These are phyloP conservation scores for Acleris sparsana DNA, from an alignment of 2,888 invertebrate species.

Conservation along the genomic window DNA sequence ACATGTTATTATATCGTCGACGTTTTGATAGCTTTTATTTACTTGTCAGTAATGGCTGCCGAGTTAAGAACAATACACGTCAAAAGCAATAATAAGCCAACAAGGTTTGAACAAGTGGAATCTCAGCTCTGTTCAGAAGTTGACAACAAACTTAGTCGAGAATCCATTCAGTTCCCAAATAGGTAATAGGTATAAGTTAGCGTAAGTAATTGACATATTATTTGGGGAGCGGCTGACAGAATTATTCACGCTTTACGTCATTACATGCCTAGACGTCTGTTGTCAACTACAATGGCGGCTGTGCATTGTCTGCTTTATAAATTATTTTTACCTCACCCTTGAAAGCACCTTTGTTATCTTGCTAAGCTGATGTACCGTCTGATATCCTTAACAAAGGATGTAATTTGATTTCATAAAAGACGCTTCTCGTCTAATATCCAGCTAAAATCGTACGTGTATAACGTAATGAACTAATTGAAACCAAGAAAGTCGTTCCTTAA, in stretches of 20 bases:
- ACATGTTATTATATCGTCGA: too few species aligned
- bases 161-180: slow-evolving; percentile 4
- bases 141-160: not conserved
- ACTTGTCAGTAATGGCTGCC: too few species aligned
- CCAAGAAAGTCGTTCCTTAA: slow-evolving; percentile 14
- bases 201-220: slow-evolving; percentile 30
- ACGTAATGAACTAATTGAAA: slow-evolving; percentile 33
- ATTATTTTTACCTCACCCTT: slow-evolving; percentile 24
- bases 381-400: slow-evolving; percentile 19
- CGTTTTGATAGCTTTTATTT: too few species aligned
- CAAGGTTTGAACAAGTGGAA: too few species aligned
- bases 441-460: slow-evolving; percentile 2
- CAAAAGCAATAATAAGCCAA: too few species aligned
- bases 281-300: slow-evolving; percentile 29
- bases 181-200: slow-evolving; percentile 10
- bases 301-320: slow-evolving; percentile 25
- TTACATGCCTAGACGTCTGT: slow-evolving; percentile 22
- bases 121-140: not conserved
- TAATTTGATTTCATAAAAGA: slow-evolving; percentile 22
- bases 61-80: too few species aligned
- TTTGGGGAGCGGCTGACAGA: slow-evolving; percentile 11
- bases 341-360: slow-evolving; percentile 28
- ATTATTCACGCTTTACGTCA: slow-evolving; percentile 30
- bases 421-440: slow-evolving; percentile 11
- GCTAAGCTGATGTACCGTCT: slow-evolving; percentile 25